These are phyloP conservation scores for Drosophila austrosaltans DNA, from an alignment of 2,888 invertebrate genomes.

Conservation along the genomic window DNA sequence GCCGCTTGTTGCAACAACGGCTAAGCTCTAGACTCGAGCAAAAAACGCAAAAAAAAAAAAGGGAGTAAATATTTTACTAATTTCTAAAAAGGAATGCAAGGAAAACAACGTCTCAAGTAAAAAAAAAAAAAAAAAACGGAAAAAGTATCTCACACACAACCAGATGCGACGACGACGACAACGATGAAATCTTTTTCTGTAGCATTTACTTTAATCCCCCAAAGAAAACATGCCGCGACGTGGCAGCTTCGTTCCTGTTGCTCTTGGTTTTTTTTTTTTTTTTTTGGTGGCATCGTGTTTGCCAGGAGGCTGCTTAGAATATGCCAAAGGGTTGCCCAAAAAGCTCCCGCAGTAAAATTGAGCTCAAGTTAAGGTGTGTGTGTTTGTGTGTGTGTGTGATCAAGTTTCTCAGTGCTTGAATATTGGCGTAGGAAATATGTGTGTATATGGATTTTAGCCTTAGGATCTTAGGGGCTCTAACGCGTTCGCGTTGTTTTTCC, in stretches of 20 bases:
- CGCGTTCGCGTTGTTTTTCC: constrained; percentile 44
- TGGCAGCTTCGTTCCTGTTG: constrained; percentile 20
- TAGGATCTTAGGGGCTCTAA: constrained; percentile 35
- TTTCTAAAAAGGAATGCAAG: constrained; percentile 57
- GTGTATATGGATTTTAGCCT: constrained; percentile 54
- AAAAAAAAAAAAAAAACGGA: constrained; percentile 12
- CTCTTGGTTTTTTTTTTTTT: not conserved
- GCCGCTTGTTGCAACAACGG: constrained; percentile 71
- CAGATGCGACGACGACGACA: constrained; percentile 24
- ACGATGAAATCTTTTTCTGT: constrained; percentile 62
- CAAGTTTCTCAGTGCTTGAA: constrained; percentile 56
- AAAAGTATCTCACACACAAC: constrained; percentile 22
- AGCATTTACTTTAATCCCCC: constrained; percentile 64
- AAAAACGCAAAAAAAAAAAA: constrained; percentile 3
- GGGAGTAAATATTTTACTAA: constrained; percentile 53
- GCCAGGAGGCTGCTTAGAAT: constrained; percentile 52
- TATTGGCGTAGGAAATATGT: constrained; percentile 53
- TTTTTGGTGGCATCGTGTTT: not conserved
- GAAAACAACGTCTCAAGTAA: constrained; percentile 20
- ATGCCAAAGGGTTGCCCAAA: constrained; percentile 36
- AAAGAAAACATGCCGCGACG: constrained; percentile 73
- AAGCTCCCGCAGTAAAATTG: constrained; percentile 14
- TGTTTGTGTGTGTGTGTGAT: constrained; percentile 32
- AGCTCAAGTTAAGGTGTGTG: constrained; percentile 15
- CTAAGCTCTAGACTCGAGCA: constrained; percentile 48